Evolutionary conservation across 2,797 vertebrate species (phyloP).

Genomic region (Aeoliscus strigatus): DNA sequence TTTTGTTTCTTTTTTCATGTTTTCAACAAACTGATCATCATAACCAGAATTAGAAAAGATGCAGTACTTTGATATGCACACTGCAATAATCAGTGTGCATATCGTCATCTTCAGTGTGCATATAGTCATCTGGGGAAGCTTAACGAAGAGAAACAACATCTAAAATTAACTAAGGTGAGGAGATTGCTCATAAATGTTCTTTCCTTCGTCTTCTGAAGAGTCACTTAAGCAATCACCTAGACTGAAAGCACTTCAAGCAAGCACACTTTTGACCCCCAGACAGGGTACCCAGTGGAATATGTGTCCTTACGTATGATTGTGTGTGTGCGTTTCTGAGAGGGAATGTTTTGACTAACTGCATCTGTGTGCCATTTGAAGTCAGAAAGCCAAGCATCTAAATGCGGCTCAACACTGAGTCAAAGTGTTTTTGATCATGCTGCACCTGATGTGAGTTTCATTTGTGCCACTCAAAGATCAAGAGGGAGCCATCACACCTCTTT

Average conservation of each 20-base stretch:
- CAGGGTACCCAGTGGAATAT: slow-evolving; percentile 41
- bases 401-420: slow-evolving; percentile 60
- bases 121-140: slow-evolving; percentile 38
- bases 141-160: slow-evolving; percentile 51
- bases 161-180: slow-evolving; percentile 64
- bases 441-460: slow-evolving; percentile 50
- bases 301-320: slow-evolving; percentile 21
- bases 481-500: too few species aligned
- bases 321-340: slow-evolving; percentile 8
- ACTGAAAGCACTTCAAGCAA: slow-evolving; percentile 65
- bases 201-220: slow-evolving; percentile 47
- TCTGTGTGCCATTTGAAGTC: slow-evolving; percentile 54
- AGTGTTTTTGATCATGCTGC: slow-evolving; percentile 56
- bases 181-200: slow-evolving; percentile 37
- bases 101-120: too few species aligned
- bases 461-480: slow-evolving; percentile 31
- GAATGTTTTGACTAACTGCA: slow-evolving; percentile 26
- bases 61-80: too few species aligned
- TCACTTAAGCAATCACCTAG: slow-evolving; percentile 30
- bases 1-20: too few species aligned
- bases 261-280: slow-evolving; percentile 51
- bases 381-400: slow-evolving; percentile 50
- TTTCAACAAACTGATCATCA: too few species aligned
- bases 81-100: too few species aligned
- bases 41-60: too few species aligned